Evolutionary conservation across 2,888 invertebrate species (phyloP), one percentile per base, ranked within the genome.

Genomic region (Lycia hirtaria): DNA sequence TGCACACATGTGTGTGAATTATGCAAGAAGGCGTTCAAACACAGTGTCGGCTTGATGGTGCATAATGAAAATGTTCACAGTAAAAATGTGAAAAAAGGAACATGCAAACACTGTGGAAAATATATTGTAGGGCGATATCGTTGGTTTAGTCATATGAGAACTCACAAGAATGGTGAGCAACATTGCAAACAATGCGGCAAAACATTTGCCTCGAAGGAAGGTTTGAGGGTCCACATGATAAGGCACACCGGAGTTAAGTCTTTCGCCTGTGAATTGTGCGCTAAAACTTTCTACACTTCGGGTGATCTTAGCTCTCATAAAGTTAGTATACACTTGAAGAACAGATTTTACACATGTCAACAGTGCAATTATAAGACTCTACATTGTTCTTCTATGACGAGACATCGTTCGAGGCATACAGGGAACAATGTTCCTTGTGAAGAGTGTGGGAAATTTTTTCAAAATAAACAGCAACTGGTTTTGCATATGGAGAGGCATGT

Each of bases 71-170:
- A 56, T 0, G 59, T 62, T 0, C 90, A 90, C 50, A 75, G 82
- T 10, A 65, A 76, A 0, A 80, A 73, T 28, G 64, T 63, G 35
- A 54, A 71, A 1, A 79, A 84, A 65, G 69, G 78, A 3, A 84
- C 85, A 1, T 90, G 89, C 54, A 80, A 85, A 5, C 75, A 72
- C 15, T 90, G 89, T 41, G 89, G 89, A 0, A 87, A 87, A 68
- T 60, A 68, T 37, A 51, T 88, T 0, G 74, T 71, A 60, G 86
- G 88, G 0, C 77, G 87, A 0, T 63, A 56, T 6, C 71, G 64
- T 55, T 72, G 80, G 0, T 84, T 85, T 30, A 71, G 75, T 14
- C 89, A 90, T 41, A 64, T 88, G 20, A 72, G 64, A 62, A 56
- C 48, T 2, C 88, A 90, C 58, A 0, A 56, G 63, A 24, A 24